Evolutionary conservation across 2,113 vertebrate genomes (phyloP), one percentile per base, ranked within the genome.

Genomic region (Charadrius vociferus): DNA sequence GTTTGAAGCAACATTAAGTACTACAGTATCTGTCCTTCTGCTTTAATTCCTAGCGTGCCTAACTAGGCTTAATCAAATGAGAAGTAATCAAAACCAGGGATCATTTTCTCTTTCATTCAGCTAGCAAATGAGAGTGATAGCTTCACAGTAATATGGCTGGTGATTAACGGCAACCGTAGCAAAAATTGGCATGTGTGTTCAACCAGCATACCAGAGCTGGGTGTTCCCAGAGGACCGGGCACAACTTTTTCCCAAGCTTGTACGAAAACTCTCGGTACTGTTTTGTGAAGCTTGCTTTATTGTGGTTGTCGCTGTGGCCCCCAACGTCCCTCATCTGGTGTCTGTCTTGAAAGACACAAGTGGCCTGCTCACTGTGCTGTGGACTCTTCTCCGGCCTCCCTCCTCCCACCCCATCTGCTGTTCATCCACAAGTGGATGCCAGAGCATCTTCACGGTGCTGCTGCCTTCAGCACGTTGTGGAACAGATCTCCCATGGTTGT

Each of bases 31-130:
- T 93, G 71, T 88, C 85, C 68, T 94, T 86, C 80, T 80, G 81
- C 86, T 88, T 89, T 94, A 95, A 91, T 97, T 95, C 92, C 88
- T 89, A 81, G 45, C 86, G 93, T 94, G 88, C 73, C 83, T 95
- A 92, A 88, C 88, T 83, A 73, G 78, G 67, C 67, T 94, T 92
- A 90, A 84, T 93, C 66, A 91, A 90, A 91, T 58, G 91, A 65
- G 87, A 96, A 95, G 65, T 92, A 92, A 90, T 95, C 81, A 66
- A 86, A 96, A 70, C 36, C 81, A 10, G 67, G 81, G 81, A 94
- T 90, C 41, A 23, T 93, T 95, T 95, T 94, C 73, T 52, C 86
- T 75, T 90, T 91, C 84, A 91, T 97, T 97, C 93, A 94, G 81
- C 87, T 53, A 30, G 78, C 89, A 91, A 96, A 75, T 7, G 53